Evolutionary conservation across 2,113 vertebrate species (phyloP).

Genomic region (Rafetus swinhoei): DNA sequence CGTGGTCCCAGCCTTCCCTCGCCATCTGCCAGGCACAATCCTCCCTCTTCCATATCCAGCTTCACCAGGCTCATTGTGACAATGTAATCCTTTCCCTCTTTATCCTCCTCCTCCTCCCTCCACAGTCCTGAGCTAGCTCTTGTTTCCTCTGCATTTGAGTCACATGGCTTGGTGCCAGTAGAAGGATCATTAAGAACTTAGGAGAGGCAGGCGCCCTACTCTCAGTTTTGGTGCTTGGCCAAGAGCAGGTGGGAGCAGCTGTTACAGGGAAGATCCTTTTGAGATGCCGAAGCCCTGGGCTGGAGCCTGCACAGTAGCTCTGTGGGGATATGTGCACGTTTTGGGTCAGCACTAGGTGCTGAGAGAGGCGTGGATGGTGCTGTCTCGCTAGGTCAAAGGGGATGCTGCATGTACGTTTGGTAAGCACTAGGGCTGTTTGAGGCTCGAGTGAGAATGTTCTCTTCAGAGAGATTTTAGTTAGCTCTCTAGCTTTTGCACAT

Average conservation of each 20-base stretch:
- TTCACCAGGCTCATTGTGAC: no score
- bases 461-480: neutral
- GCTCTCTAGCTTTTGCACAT: neutral
- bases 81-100: no score
- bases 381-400: no score
- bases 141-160: neutral
- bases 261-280: neutral
- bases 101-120: no score
- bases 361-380: no score
- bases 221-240: neutral
- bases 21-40: no score
- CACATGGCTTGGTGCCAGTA: neutral
- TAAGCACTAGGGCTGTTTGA: rapidly evolving
- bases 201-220: neutral
- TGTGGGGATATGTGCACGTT: neutral
- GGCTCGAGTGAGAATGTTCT: rapidly evolving
- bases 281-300: neutral
- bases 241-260: neutral
- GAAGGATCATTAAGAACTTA: rapidly evolving
- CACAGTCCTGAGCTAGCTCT: neutral
- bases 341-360: no score
- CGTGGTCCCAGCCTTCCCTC: no score
- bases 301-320: rapidly evolving
- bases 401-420: rapidly evolving
- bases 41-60: no score